phyloP scores from a whole-genome alignment of 30 jellyfish, hydroid and myxozoan species.

The Aurelia sp. region DNA sequence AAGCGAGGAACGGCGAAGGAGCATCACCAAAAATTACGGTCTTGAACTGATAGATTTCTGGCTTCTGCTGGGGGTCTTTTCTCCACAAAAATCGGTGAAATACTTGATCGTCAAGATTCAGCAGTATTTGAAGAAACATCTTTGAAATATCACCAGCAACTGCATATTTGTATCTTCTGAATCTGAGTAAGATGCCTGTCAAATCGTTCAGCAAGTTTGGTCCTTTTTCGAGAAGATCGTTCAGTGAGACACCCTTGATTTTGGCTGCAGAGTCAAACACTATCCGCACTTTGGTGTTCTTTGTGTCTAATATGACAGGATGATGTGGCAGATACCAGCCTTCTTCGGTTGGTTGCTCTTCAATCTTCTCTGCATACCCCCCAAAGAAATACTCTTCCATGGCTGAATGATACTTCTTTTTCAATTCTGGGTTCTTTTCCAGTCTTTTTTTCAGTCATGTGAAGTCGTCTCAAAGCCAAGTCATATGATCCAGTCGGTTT shows the following conservation, averaged over 20 bases:
- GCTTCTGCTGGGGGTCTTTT: conserved; percentile 11
- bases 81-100: conserved; percentile 58
- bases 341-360: too few relatives aligned
- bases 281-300: conserved; percentile 14
- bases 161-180: conserved; percentile 40
- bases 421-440: neutral
- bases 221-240: too few relatives aligned
- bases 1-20: conserved; percentile 43
- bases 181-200: conserved; percentile 53
- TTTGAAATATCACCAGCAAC: neutral
- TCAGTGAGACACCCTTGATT: too few relatives aligned
- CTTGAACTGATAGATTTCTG: conserved; percentile 55
- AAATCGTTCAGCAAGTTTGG: conserved; percentile 38
- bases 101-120: neutral
- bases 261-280: too few relatives aligned
- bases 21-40: conserved; percentile 45
- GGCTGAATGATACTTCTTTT: too few relatives aligned
- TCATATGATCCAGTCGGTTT: conserved; percentile 19
- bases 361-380: too few relatives aligned
- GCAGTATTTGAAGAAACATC: too few relatives aligned
- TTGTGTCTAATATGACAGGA: too few relatives aligned
- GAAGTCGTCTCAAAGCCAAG: conserved; percentile 14
- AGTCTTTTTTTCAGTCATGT: conserved; percentile 11
- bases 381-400: too few relatives aligned
- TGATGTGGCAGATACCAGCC: too few relatives aligned